Evolutionary conservation across 2,888 invertebrate species (phyloP).

Genomic region (Mongoloraphidia duomilia): DNA sequence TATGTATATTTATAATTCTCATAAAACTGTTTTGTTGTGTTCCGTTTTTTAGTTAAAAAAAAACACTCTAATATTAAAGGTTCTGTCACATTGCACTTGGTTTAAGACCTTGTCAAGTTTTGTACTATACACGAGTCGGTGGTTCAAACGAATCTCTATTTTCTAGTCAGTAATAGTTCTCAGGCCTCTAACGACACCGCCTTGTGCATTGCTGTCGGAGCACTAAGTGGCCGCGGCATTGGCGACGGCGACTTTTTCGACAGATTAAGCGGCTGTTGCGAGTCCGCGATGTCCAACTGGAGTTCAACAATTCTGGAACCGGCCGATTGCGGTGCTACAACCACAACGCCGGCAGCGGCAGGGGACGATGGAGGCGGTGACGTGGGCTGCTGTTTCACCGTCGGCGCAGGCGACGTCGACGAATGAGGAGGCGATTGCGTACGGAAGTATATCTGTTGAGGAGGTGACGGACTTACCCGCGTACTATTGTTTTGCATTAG

Average conservation of each 20-base stretch:
- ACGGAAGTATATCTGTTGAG: conserved; percentile 28
- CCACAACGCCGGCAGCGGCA: conserved; percentile 30
- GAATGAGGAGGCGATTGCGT: conserved; percentile 30
- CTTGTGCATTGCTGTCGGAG: conserved; percentile 25
- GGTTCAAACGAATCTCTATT: background rate
- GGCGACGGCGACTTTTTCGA: conserved; percentile 73
- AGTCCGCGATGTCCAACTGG: conserved; percentile 70
- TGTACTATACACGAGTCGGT: background rate
- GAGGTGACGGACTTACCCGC: conserved; percentile 23
- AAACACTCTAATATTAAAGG: background rate
- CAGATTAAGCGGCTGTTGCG: conserved; percentile 73
- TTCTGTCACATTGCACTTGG: background rate
- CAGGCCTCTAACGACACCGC: conserved; percentile 33
- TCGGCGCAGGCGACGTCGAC: conserved; percentile 26
- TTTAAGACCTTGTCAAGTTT: background rate
- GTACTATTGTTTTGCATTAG: conserved; percentile 31
- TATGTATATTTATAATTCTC: background rate
- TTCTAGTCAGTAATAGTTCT: conserved; percentile 12
- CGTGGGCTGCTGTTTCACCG: conserved; percentile 12
- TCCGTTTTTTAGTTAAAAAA: background rate
- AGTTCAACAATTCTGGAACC: conserved; percentile 50
- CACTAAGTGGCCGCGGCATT: conserved; percentile 46
- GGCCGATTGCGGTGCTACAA: conserved; percentile 25
- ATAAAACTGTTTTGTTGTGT: no score
- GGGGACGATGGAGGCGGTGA: conserved; percentile 23